These are phyloP conservation scores for Melanitta fusca DNA, from an alignment of 2,797 vertebrate species.

Conservation along the genomic window DNA sequence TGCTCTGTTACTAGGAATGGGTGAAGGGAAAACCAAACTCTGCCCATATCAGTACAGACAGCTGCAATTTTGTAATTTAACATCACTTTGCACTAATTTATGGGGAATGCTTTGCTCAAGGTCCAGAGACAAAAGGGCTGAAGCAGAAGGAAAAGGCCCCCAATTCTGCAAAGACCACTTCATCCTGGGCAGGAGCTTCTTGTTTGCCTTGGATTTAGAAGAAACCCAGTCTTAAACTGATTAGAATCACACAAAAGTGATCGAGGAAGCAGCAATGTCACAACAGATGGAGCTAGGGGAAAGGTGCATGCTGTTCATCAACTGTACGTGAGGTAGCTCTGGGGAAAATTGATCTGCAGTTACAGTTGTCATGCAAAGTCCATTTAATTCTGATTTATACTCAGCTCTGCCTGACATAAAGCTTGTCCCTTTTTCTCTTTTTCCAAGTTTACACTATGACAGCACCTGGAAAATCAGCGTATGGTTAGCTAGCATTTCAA, in stretches of 20 bases:
- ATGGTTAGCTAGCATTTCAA: background rate
- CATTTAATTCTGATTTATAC: background rate
- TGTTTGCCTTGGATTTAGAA: background rate
- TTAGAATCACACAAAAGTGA: background rate
- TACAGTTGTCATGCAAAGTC: background rate
- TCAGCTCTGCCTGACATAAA: background rate
- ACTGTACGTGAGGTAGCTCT: background rate
- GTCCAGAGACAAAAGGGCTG: background rate
- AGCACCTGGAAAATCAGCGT: background rate
- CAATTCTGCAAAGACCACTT: background rate
- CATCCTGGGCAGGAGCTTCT: background rate
- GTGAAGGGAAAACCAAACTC: background rate
- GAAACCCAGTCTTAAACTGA: background rate
- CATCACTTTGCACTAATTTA: background rate
- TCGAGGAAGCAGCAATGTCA: background rate
- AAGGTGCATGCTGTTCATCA: background rate
- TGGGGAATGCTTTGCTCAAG: background rate
- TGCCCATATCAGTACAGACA: background rate
- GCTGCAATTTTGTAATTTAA: background rate
- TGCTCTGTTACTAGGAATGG: background rate
- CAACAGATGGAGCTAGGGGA: background rate
- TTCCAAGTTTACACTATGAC: background rate
- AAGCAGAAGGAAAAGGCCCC: background rate
- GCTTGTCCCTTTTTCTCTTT: background rate
- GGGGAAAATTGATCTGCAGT: background rate